phyloP scores from a whole-genome alignment of 2,797 vertebrate species.

The Hylomyscus alleni region DNA sequence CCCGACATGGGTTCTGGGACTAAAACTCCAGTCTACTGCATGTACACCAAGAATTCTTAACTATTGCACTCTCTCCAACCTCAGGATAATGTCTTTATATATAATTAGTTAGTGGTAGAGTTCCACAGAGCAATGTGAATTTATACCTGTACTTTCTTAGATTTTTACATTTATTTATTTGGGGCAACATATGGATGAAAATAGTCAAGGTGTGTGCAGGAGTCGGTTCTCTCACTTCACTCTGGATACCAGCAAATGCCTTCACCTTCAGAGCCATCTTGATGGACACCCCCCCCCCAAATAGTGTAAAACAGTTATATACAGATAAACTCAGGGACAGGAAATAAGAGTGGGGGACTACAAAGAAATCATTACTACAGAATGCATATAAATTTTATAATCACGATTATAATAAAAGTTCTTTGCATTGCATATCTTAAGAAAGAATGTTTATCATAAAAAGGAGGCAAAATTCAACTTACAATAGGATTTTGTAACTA shows the following conservation, averaged over 20 bases:
- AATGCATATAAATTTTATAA: conserved; percentile 22
- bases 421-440: conserved; percentile 15
- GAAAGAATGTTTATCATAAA: background rate
- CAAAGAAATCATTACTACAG: background rate
- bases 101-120: background rate
- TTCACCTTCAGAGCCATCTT: background rate
- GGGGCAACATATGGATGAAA: background rate
- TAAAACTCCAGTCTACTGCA: background rate
- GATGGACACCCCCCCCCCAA: background rate
- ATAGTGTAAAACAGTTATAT: background rate
- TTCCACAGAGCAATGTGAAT: background rate
- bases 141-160: background rate
- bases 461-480: background rate
- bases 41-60: background rate
- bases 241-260: background rate
- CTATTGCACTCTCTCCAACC: background rate
- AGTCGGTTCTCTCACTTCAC: background rate
- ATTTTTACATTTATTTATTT: background rate
- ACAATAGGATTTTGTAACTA: background rate
- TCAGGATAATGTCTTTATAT: background rate
- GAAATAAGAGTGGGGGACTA: too few species aligned
- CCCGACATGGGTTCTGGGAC: background rate
- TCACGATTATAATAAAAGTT: conserved; percentile 16
- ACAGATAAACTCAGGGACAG: background rate
- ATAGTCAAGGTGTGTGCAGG: background rate